Conservation (phyloP, 2,888 invertebrate genomes). For the Ophioninae sp. region DNA sequence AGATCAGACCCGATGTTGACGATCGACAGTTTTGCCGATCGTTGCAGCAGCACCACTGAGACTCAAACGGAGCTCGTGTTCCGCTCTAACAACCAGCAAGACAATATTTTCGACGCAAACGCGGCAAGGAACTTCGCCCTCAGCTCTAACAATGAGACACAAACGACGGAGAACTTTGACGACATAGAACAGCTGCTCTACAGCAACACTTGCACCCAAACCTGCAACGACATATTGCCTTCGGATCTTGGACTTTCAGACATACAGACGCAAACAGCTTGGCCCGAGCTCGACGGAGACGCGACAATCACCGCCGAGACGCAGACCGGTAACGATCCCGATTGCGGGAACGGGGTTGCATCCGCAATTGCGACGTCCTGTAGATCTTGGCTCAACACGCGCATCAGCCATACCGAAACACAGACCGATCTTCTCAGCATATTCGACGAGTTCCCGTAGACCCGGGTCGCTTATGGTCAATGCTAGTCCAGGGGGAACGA, state of each 20-base stretch:
- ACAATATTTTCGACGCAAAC: slow-evolving; percentile 73
- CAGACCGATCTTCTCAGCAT: slow-evolving; percentile 82
- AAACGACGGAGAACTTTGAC: slow-evolving; percentile 82
- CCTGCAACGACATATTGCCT: slow-evolving; percentile 83
- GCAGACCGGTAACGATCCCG: slow-evolving; percentile 80
- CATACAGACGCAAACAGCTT: slow-evolving; percentile 86
- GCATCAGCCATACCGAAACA: slow-evolving; percentile 82
- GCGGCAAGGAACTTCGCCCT: slow-evolving; percentile 75
- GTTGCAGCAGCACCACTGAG: slow-evolving; percentile 75
- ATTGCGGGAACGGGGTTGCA: slow-evolving; percentile 58
- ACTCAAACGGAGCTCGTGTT: slow-evolving; percentile 76
- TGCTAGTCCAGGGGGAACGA: not conserved
- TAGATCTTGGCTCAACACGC: slow-evolving; percentile 74
- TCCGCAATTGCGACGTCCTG: slow-evolving; percentile 62
- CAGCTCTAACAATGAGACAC: slow-evolving; percentile 84
- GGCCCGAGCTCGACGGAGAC: slow-evolving; percentile 83
- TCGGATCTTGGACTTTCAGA: slow-evolving; percentile 83
- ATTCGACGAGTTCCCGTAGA: slow-evolving; percentile 71
- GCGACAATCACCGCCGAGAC: slow-evolving; percentile 84
- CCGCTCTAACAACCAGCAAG: slow-evolving; percentile 50
- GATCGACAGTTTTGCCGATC: slow-evolving; percentile 74
- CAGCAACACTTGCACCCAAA: slow-evolving; percentile 82
- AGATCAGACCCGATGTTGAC: slow-evolving; percentile 77
- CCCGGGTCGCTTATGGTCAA: not conserved
- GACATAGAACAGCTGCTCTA: slow-evolving; percentile 80